Evolutionary conservation across 2,888 invertebrate genomes (phyloP).

Genomic region (Drosophila kuntzei): DNA sequence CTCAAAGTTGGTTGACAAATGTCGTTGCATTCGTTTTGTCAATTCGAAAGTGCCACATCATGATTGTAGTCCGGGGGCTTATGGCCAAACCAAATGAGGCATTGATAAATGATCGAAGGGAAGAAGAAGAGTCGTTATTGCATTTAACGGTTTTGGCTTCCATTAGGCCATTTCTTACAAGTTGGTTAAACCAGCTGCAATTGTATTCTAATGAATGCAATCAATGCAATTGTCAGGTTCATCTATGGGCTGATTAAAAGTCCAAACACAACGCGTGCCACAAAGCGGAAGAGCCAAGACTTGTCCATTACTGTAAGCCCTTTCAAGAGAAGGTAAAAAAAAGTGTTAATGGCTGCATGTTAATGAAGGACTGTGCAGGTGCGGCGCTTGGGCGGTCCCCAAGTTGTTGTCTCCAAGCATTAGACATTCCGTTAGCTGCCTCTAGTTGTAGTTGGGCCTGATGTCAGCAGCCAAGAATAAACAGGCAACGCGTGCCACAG

Average conservation of each 20-base stretch:
- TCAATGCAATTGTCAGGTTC: constrained; percentile 35
- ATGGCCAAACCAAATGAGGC: constrained; percentile 48
- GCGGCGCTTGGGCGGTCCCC: constrained; percentile 44
- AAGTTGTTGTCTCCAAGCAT: constrained; percentile 14
- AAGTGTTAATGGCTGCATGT: constrained; percentile 59
- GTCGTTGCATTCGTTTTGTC: constrained; percentile 46
- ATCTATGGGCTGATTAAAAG: constrained; percentile 27
- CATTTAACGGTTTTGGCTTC: constrained; percentile 7
- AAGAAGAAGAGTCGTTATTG: not conserved
- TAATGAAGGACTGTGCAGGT: constrained; percentile 56
- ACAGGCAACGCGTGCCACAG: constrained; percentile 47
- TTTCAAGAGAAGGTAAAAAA: constrained; percentile 23
- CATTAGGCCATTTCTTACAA: constrained; percentile 30
- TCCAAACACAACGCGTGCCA: constrained; percentile 23
- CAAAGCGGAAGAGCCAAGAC: constrained; percentile 24
- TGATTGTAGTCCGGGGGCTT: constrained; percentile 27
- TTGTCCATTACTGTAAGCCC: constrained; percentile 8
- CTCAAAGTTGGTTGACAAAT: constrained; percentile 59
- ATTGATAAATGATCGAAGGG: constrained; percentile 54
- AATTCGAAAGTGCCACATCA: constrained; percentile 42
- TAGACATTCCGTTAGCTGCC: constrained; percentile 53
- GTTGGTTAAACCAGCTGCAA: constrained; percentile 15
- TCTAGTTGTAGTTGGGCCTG: constrained; percentile 7
- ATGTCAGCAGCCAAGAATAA: constrained; percentile 57
- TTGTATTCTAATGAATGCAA: constrained; percentile 34